Conservation (phyloP, 2,113 vertebrate species). For the Chaetops frenatus region DNA sequence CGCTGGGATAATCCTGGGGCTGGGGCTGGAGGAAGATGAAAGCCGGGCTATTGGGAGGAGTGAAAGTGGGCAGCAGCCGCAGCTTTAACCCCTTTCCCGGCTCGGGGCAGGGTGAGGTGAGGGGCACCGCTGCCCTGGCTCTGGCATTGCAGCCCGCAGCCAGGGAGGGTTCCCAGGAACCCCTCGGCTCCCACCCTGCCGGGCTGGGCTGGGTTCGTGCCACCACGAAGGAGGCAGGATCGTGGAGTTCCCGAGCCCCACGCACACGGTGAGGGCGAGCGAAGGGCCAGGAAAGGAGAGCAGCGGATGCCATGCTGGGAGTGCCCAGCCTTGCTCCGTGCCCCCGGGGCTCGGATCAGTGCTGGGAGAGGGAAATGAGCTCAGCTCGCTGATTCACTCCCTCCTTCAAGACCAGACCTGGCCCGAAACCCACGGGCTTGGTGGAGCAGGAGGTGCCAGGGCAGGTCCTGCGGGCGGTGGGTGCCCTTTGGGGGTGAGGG, state of each 20-base stretch:
- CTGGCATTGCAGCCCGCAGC: background rate
- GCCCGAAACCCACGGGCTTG: background rate
- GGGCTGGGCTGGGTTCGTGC: fast-evolving
- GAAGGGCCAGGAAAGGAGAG: background rate
- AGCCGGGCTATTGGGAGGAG: background rate
- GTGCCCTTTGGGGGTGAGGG: background rate
- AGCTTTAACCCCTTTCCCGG: background rate
- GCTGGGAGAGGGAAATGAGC: background rate
- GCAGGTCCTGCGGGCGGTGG: background rate
- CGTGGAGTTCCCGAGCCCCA: background rate
- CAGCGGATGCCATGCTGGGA: background rate
- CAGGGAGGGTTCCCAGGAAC: background rate
- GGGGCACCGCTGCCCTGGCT: background rate
- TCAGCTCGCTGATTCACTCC: background rate
- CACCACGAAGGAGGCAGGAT: fast-evolving
- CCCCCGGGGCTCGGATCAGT: background rate
- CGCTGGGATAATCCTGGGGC: background rate
- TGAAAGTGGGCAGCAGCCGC: background rate
- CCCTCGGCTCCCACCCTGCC: background rate
- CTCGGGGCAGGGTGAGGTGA: background rate
- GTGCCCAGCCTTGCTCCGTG: background rate
- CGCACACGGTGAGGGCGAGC: fast-evolving
- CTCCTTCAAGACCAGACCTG: background rate
- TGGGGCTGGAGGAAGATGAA: background rate
- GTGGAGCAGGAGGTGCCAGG: background rate